Evolutionary conservation across 2,797 vertebrate species (phyloP), one percentile per base, ranked within the genome.

Genomic region (Tangara arthus): DNA sequence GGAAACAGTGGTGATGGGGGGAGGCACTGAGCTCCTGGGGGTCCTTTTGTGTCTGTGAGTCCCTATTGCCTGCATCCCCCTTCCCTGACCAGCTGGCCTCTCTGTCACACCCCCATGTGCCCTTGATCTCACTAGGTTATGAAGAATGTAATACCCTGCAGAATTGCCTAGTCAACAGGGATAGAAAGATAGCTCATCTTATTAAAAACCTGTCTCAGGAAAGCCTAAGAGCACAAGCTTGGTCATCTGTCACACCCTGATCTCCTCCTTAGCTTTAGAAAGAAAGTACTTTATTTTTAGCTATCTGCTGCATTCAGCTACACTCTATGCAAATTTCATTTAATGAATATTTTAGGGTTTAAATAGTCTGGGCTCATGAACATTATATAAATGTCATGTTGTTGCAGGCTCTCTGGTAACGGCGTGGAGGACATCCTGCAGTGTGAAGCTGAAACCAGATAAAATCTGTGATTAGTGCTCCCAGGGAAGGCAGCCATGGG

Each of bases 281-380:
- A 77, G 63, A 61, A 90, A 77, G 47, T 41, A 17, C 42, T 80
- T 95, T 94, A 72, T 84, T 93, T 95, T 81, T 81, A 92, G 69
- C 76, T 78, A 53, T 80, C 80, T 82, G 44, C 90, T 90, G 86
- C 83, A 79, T 93, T 91, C 80, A 72, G 63, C 69, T 57, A 78
- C 69, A 49, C 61, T 80, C 87, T 91, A 88, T 95, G 84, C 94
- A 95, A 94, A 93, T 93, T 95, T 88, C 86, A 64, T 78, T 82
- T 88, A 93, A 91, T 92, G 32, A 92, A 81, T 96, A 89, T 95
- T 93, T 90, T 68, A 87, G 53, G 14, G 55, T 91, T 94, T 85
- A 75, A 94, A 76, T 83, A 87, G 59, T 69, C 81, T 82, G 50
- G 53, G 76, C 79, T 96, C 55, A 39, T 83, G 59, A 91, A 52